These are phyloP conservation scores for Drosophila tani DNA, from an alignment of 1,140 invertebrate species.

Conservation along the genomic window DNA sequence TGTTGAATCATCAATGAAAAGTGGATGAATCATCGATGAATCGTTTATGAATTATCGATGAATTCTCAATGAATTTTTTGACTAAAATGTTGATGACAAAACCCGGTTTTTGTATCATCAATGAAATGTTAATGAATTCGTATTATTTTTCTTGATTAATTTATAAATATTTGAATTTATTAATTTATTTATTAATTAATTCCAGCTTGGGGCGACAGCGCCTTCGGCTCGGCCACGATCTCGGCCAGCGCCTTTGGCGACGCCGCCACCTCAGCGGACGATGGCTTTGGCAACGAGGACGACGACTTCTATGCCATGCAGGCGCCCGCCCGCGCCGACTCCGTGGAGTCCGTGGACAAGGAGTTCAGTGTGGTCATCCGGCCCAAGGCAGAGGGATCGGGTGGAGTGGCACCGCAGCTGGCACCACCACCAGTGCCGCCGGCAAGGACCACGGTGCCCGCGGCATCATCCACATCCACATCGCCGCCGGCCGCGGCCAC, in stretches of 20 bases:
- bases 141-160: slow-evolving; percentile 5
- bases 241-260: slow-evolving; percentile 86
- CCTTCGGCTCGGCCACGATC: slow-evolving; percentile 67
- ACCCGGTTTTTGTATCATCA: too few species aligned
- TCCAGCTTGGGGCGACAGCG: slow-evolving; percentile 83
- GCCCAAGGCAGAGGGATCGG: slow-evolving; percentile 86
- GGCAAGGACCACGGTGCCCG: slow-evolving; percentile 86
- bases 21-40: too few species aligned
- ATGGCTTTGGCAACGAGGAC: slow-evolving; percentile 90
- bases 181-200: background rate
- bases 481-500: slow-evolving; percentile 86
- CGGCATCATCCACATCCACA: slow-evolving; percentile 78
- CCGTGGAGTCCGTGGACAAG: slow-evolving; percentile 90
- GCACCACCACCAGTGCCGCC: slow-evolving; percentile 91
- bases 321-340: slow-evolving; percentile 89
- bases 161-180: background rate
- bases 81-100: too few species aligned
- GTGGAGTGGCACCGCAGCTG: slow-evolving; percentile 87
- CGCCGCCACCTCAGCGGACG: slow-evolving; percentile 68
- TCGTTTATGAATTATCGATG: too few species aligned
- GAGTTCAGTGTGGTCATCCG: slow-evolving; percentile 85
- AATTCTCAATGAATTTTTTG: too few species aligned
- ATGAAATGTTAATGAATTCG: too few species aligned
- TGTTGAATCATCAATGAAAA: too few species aligned
- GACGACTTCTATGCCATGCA: slow-evolving; percentile 93